Percentiles rank a stretch among this genome's conserved stretches.
Evolutionary conservation across 2,797 vertebrate genomes (phyloP).

Genomic region (Ibycter americanus): DNA sequence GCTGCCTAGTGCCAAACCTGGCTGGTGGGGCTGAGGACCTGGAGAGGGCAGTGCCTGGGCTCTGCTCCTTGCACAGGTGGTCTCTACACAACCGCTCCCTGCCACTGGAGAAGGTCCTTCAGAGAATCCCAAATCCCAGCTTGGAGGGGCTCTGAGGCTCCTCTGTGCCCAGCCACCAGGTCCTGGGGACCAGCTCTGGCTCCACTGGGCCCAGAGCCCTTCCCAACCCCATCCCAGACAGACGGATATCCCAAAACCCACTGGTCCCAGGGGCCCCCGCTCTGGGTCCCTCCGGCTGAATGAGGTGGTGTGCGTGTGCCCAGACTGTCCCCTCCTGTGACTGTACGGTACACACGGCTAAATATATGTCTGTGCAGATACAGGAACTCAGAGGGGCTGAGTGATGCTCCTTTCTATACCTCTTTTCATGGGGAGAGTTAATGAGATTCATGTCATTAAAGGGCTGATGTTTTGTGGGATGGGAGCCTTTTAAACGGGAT

Average conservation of each 20-base stretch:
- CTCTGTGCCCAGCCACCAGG: neutral
- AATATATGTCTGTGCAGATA: constrained; percentile 78
- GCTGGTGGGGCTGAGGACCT: neutral
- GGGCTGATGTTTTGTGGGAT: constrained; percentile 79
- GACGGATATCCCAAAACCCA: constrained; percentile 58
- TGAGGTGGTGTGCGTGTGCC: constrained; percentile 73
- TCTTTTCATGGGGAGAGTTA: constrained; percentile 78
- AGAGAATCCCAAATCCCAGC: neutral
- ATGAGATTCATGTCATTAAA: constrained; percentile 83
- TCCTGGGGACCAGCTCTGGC: neutral
- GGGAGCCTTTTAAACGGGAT: constrained; percentile 80
- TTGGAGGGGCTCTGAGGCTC: neutral
- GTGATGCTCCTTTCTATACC: constrained; percentile 79
- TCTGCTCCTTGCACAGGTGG: neutral
- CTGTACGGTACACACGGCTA: constrained; percentile 73
- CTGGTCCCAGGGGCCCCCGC: constrained; percentile 21
- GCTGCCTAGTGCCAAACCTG: neutral
- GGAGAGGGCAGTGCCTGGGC: neutral
- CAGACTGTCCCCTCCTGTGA: constrained; percentile 71
- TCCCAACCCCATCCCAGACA: constrained; percentile 36
- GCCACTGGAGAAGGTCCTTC: neutral
- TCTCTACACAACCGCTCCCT: neutral
- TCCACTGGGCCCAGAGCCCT: neutral
- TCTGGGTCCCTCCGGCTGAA: constrained; percentile 49
- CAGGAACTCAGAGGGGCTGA: constrained; percentile 74